Base-by-base conservation (phyloP, 1,140 invertebrate species). In the Zophobas atratus region DNA sequence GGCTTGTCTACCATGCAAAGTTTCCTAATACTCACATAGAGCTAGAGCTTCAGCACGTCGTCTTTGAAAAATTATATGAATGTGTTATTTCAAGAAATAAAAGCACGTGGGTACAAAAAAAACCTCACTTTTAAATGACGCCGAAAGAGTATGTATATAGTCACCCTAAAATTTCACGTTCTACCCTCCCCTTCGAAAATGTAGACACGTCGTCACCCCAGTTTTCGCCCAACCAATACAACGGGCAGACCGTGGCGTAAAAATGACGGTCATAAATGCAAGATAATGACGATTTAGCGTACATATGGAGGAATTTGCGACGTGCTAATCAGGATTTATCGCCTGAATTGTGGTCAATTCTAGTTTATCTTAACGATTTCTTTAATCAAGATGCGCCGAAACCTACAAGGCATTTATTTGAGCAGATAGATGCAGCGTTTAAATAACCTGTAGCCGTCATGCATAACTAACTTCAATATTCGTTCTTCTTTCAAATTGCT, bases 351-450 rank as follows among this genome's bases (percentile, higher is more conserved):
- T 56, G 36, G 33, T 77, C 70, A 46, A 77, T 77, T 77, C 70
- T 72, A 77, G 63, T 77, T 72, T 72, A 77, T 77, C 55, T 77
- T 73, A 72, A 73, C 67, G 76, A 72, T 77, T 60, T 72, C 76
- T 77, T 77, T 77, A 77, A 77, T 77, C 76, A 77, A 72, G 56
- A 60, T 77, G 60, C 43, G 76, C 76, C 76, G 76, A 77, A 77
- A 77, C 57, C 63, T 71, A 77, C 76, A 57, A 73, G 67, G 20
- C 53, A 51, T 48, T 76, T 75, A 75, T 75, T 76, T 76, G 74
- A 46, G 35, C 55, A 53, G 73, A 53, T 77, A 46, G 49, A 71
- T 77, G 49, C 49, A 57, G 48, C 38, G 33, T 71, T 53, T 72
- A 72, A 77, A 72, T 70, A 72, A 77, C 51, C 36, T 46, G 70